Percentiles rank a stretch among this genome's conserved stretches.
These are phyloP conservation scores for Rhagophthalmus giganteus DNA, from an alignment of 2,888 invertebrate species.

Conservation along the genomic window DNA sequence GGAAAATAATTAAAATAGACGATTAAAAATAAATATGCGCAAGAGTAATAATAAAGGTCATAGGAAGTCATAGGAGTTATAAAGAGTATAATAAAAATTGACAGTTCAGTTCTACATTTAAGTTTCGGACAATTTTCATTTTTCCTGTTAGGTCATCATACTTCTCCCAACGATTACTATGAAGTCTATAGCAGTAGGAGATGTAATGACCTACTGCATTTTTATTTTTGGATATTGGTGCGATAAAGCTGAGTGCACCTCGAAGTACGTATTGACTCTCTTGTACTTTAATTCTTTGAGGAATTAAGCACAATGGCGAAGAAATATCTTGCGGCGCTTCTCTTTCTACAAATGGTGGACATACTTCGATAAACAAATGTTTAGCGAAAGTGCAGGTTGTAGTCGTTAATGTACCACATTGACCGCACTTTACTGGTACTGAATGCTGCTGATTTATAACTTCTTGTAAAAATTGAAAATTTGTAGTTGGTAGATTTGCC, in stretches of 20 bases:
- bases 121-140: not conserved
- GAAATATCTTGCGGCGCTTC: not conserved
- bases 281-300: not conserved
- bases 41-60: too few species aligned
- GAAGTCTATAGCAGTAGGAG: not conserved
- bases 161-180: conserved; percentile 4
- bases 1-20: too few species aligned
- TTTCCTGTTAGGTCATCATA: not conserved
- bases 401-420: not conserved
- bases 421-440: not conserved
- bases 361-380: not conserved
- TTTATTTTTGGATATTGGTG: not conserved
- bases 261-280: not conserved
- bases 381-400: not conserved
- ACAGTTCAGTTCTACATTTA: not conserved
- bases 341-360: not conserved
- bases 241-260: not conserved
- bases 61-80: too few species aligned
- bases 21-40: too few species aligned
- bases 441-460: not conserved
- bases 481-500: not conserved
- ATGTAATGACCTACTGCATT: conserved; percentile 4
- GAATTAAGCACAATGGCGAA: not conserved
- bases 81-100: conserved; percentile 3
- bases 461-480: not conserved